These are phyloP conservation scores for Synaphobranchus kaupii DNA, from an alignment of 2,797 vertebrate species.

Conservation along the genomic window DNA sequence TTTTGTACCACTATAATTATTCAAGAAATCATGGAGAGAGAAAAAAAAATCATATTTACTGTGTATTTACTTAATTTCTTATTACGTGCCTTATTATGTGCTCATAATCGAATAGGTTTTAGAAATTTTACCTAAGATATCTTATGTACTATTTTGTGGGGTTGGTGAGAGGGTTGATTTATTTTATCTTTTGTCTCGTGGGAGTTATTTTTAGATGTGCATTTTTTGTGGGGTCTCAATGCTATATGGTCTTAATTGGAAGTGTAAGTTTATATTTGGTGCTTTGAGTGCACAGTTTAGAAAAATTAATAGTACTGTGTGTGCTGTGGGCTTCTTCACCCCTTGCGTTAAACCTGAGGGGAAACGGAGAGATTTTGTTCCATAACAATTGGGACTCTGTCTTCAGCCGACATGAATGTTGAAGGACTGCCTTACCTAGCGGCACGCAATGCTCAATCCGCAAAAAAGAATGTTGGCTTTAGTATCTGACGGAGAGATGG, in stretches of 20 bases:
- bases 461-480: background rate
- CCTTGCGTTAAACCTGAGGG: background rate
- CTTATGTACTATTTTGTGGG: slow-evolving; percentile 70
- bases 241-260: slow-evolving; percentile 65
- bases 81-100: slow-evolving; percentile 86
- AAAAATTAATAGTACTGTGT: slow-evolving; percentile 47
- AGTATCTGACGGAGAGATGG: background rate
- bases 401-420: background rate
- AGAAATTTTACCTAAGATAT: slow-evolving; percentile 72
- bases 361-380: background rate
- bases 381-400: background rate
- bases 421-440: background rate
- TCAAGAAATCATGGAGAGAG: slow-evolving; percentile 68
- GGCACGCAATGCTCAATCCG: background rate
- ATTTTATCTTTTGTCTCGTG: slow-evolving; percentile 55
- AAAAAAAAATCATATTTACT: slow-evolving; percentile 74
- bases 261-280: slow-evolving; percentile 60
- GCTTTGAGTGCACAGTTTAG: slow-evolving; percentile 61
- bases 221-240: slow-evolving; percentile 61
- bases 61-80: slow-evolving; percentile 81
- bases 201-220: slow-evolving; percentile 61
- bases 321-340: slow-evolving; percentile 51
- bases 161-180: slow-evolving; percentile 68
- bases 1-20: slow-evolving; percentile 81
- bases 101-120: slow-evolving; percentile 77